Evolutionary conservation across 2,888 invertebrate species (phyloP).

Genomic region (Phrixothrix hirtus): DNA sequence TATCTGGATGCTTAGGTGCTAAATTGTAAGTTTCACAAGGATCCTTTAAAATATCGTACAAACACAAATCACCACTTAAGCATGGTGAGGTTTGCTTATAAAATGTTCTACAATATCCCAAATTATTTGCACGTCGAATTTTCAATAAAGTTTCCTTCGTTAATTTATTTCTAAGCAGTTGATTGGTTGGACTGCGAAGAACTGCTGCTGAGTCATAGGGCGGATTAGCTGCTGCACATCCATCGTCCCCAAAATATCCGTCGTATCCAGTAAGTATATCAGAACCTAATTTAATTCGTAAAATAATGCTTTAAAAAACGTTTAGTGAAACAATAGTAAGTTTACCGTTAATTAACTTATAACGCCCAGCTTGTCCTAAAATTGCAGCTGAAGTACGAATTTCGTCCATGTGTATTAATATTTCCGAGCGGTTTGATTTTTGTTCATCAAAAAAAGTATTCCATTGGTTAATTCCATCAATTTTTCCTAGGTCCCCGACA

Average conservation of each 20-base stretch:
- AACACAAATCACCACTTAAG: slow-evolving; percentile 38
- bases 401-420: slow-evolving; percentile 52
- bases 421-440: slow-evolving; percentile 28
- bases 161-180: slow-evolving; percentile 37
- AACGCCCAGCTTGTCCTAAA: slow-evolving; percentile 41
- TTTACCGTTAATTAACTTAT: slow-evolving; percentile 48
- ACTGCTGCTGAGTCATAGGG: slow-evolving; percentile 40
- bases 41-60: slow-evolving; percentile 47
- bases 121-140: slow-evolving; percentile 33
- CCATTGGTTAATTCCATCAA: slow-evolving; percentile 55
- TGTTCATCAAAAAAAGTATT: slow-evolving; percentile 39
- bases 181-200: slow-evolving; percentile 42
- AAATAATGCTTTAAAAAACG: too few species aligned
- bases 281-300: slow-evolving; percentile 18
- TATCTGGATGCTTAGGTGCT: slow-evolving; percentile 30
- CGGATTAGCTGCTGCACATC: slow-evolving; percentile 37
- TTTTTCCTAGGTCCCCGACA: slow-evolving; percentile 39
- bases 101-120: slow-evolving; percentile 3
- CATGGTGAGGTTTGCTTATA: slow-evolving; percentile 1
- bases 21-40: slow-evolving; percentile 50
- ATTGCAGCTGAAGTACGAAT: slow-evolving; percentile 50
- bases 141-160: slow-evolving; percentile 30
- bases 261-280: slow-evolving; percentile 39
- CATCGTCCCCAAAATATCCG: slow-evolving; percentile 41
- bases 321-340: too few species aligned